Evolutionary conservation across 2,888 invertebrate genomes (phyloP), one percentile per base, ranked within the genome.

Genomic region (Scrobipalpa atriplicella): DNA sequence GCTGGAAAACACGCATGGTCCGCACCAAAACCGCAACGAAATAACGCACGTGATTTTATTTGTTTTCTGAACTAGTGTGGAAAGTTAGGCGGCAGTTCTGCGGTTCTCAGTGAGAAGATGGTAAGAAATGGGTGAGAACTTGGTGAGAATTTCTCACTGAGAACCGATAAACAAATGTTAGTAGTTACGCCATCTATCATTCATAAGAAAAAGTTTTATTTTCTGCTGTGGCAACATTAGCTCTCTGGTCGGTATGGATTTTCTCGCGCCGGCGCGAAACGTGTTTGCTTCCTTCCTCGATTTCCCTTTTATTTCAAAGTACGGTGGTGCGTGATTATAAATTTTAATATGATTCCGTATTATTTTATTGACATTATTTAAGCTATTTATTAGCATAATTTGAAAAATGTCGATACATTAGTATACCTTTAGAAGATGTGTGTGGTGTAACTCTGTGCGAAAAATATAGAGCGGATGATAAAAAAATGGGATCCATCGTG

Each of bases 401-500:
- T 51, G 29, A 19, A 41, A 19, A n/a, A 64, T 64, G 54, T 52
- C 16, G n/a, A 38, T 52, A 47, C 62, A 64, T 13, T 64, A 38
- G 29, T 18, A 38, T 64, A 13, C 41, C 7, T 54, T 54, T 52
- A 16, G 3, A 66, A 13, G 56, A 67, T 69, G 69, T 52, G 65
- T 63, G 62, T 63, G 58, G 72, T 80, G 72, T 80, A 76, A 78
- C 72, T 73, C 75, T 72, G 77, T 80, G 75, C 65, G 39, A 67
- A 73, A 70, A 65, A 64, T 69, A 63, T 70, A 71, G 70, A 71
- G 72, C 65, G 74, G 68, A 75, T 67, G 60, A 69, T 68, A 74
- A 86, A 19, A 52, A 58, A 83, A 92, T 92, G 92, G 92, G 89
- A 70, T 92, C 97, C 74, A 95, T 98, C 79, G 98, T 98, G 75